Evolutionary conservation across 2,888 invertebrate species (phyloP).

Genomic region (Osedax frankpressi): DNA sequence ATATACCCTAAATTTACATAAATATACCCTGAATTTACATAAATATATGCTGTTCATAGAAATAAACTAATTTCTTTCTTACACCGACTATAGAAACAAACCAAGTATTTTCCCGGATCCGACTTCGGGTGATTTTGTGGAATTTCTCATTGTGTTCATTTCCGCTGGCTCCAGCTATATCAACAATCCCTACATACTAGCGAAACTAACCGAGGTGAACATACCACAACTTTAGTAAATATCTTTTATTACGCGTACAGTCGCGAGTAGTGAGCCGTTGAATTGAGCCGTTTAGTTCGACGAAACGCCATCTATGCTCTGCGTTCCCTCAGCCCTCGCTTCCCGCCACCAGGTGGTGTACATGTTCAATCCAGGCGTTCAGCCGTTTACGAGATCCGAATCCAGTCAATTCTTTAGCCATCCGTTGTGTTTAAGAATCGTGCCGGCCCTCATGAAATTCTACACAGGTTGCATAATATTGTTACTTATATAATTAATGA

Average conservation of each 20-base stretch:
- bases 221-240: no score
- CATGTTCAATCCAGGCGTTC: slow-evolving; percentile 50
- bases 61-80: no score
- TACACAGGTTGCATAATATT: slow-evolving; percentile 65
- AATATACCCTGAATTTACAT: no score
- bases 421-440: slow-evolving; percentile 68
- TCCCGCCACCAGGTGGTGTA: slow-evolving; percentile 52
- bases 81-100: slow-evolving; percentile 34
- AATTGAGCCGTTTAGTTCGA: no score
- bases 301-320: no score
- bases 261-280: no score
- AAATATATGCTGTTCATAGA: no score
- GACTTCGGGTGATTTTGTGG: slow-evolving; percentile 53
- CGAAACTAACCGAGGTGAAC: slow-evolving; percentile 73
- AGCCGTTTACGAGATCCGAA: slow-evolving; percentile 48
- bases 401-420: slow-evolving; percentile 73
- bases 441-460: slow-evolving; percentile 88
- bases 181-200: slow-evolving; percentile 88
- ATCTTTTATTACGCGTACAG: no score
- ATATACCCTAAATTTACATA: no score
- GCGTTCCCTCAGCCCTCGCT: neutral
- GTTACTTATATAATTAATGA: no score
- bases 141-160: slow-evolving; percentile 75
- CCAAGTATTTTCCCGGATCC: slow-evolving; percentile 34
- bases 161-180: slow-evolving; percentile 72